Evolutionary conservation across 2,888 invertebrate genomes (phyloP), one percentile per base, ranked within the genome.

Genomic region (Microctonus hyperodae): DNA sequence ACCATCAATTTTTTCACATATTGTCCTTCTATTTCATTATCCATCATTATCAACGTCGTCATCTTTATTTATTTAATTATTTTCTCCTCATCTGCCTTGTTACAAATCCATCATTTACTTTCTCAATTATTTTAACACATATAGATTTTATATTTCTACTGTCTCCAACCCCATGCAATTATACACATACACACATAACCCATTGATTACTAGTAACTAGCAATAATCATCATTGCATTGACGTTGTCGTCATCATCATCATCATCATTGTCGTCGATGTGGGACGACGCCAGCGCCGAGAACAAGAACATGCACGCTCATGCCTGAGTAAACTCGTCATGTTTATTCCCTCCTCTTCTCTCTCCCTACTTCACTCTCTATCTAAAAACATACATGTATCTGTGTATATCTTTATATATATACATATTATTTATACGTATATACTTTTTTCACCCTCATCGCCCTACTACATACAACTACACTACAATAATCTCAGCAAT

Each of bases 201-300:
- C n/a, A n/a, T n/a, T n/a, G n/a, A n/a, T n/a, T n/a, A n/a, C n/a
- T n/a, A n/a, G n/a, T n/a, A n/a, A 44, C 16, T n/a, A 44, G 7
- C 16, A 28, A 28, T 59, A 25, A 25, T 58, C 37, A 23, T 58
- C 58, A 23, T 58, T 13, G 7, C n/a, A 2, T 28, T 35, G 20
- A 33, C 33, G 56, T 11, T 9, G 31, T 16, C 55, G 31, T 31
- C 33, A 10, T 9, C 56, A 20, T 56, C 56, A 33, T 56, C 23
- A 31, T 53, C 59, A n/a, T 59, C 25, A 57, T 63, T 40, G 51
- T 58, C 62, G 65, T 59, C 48, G 31, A 44, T 48, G 48, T 64
- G 33, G 44, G 33, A 65, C 68, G 68, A 71, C 70, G 61, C 67
- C 48, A 70, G 70, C 68, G 71, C 70, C 67, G 69, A 69, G 68